phyloP scores from a whole-genome alignment of 1,140 invertebrate species.

The Anagrus nilaparvatae region DNA sequence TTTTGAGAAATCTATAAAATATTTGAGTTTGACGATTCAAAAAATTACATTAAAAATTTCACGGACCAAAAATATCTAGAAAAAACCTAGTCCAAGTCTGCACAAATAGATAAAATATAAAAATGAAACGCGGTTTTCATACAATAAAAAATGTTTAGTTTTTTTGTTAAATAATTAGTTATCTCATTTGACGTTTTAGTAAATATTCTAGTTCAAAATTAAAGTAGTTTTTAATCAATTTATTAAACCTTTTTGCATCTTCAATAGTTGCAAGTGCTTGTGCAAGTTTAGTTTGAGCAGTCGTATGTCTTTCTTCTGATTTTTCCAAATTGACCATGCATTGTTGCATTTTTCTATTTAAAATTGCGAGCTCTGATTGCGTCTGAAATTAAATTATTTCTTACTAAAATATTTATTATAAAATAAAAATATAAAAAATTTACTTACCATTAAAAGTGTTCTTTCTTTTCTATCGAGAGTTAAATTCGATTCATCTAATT shows the following conservation, averaged over 20 bases:
- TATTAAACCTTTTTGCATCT: constrained; percentile 71
- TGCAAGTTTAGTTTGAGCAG: constrained; percentile 59
- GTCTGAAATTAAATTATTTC: constrained; percentile 45
- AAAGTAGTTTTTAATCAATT: no score
- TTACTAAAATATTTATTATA: constrained; percentile 2
- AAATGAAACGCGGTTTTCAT: no score
- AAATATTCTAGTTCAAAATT: no score
- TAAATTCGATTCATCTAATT: constrained; percentile 47
- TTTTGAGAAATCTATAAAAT: no score
- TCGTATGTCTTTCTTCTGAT: constrained; percentile 62
- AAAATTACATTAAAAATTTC: no score
- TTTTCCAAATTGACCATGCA: constrained; percentile 69
- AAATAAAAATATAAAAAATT: neutral
- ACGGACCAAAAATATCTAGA: no score
- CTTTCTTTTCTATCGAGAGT: constrained; percentile 58
- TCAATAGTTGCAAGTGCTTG: constrained; percentile 71
- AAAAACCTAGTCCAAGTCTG: no score
- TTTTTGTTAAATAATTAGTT: no score
- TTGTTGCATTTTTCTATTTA: constrained; percentile 68
- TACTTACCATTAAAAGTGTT: constrained; percentile 47
- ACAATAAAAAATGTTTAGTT: no score
- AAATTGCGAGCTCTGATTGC: constrained; percentile 63
- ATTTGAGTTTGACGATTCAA: no score
- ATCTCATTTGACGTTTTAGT: no score
- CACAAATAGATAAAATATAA: no score